These are phyloP conservation scores for Nasonia longicornis DNA, from an alignment of 1,140 invertebrate genomes.

Conservation along the genomic window DNA sequence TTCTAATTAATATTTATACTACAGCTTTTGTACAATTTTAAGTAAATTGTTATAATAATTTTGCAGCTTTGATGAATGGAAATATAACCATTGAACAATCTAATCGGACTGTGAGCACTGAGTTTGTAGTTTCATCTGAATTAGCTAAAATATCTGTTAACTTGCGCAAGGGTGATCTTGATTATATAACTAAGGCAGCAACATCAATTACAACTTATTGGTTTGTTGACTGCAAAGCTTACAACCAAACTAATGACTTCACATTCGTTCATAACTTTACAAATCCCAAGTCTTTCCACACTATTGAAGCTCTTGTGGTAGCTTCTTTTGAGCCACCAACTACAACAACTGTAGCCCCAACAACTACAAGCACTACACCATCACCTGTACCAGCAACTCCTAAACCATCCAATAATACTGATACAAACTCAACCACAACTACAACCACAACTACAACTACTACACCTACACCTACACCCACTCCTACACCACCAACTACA, in stretches of 20 bases:
- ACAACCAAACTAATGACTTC: constrained; percentile 74
- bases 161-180: constrained; percentile 72
- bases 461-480: constrained; percentile 44
- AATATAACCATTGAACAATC: constrained; percentile 74
- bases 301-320: constrained; percentile 78
- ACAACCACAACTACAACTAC: constrained; percentile 52
- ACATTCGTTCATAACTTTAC: constrained; percentile 75
- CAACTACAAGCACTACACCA: constrained; percentile 64
- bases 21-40: background rate
- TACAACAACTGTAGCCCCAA: constrained; percentile 71
- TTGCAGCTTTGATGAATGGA: constrained; percentile 75
- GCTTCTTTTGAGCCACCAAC: constrained; percentile 75
- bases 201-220: constrained; percentile 78
- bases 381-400: constrained; percentile 53
- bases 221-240: constrained; percentile 82
- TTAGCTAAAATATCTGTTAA: constrained; percentile 72
- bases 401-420: constrained; percentile 52
- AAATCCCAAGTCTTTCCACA: constrained; percentile 71
- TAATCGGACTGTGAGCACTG: constrained; percentile 68
- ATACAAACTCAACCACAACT: constrained; percentile 49
- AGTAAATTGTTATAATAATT: constrained; percentile 39
- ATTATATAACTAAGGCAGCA: constrained; percentile 73
- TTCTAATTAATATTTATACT: background rate
- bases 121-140: constrained; percentile 74
- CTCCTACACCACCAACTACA: constrained; percentile 49